Percentiles rank a stretch among this genome's conserved stretches.
Conservation (phyloP, 2,888 invertebrate genomes). For the Argyra leucocephala region DNA sequence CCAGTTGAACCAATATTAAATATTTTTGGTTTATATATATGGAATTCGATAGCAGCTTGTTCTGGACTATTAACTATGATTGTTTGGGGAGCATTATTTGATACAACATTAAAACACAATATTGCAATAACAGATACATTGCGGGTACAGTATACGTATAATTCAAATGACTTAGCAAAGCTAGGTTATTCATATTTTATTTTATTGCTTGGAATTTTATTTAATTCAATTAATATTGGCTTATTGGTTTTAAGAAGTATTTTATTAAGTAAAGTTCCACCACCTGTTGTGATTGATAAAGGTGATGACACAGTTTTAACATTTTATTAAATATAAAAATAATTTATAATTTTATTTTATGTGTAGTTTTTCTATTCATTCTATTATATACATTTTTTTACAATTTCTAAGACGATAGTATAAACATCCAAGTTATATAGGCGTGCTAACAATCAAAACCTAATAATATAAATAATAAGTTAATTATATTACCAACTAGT, state of each 20-base stretch:
- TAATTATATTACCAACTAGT: no score
- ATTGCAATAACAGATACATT: slow-evolving; percentile 42
- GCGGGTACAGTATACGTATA: slow-evolving; percentile 25
- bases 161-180: slow-evolving; percentile 33
- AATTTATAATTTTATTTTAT: no score
- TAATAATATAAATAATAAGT: no score
- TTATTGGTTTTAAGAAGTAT: slow-evolving; percentile 36
- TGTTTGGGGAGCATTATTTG: slow-evolving; percentile 42
- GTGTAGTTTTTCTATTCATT: no score
- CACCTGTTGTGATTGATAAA: slow-evolving; percentile 23
- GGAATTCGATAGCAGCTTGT: slow-evolving; percentile 47
- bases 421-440: no score
- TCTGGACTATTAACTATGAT: slow-evolving; percentile 33
- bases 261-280: slow-evolving; percentile 33
- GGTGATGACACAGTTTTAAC: slow-evolving; percentile 23
- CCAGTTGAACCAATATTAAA: slow-evolving; percentile 47
- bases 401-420: no score
- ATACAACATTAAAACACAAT: slow-evolving; percentile 34
- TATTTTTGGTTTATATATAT: slow-evolving; percentile 49
- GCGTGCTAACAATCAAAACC: no score
- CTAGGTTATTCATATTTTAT: slow-evolving; percentile 46
- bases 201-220: slow-evolving; percentile 22
- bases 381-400: no score
- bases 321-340: slow-evolving; percentile 21
- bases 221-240: slow-evolving; percentile 31